A percentile compares a stretch with the other conserved stretches of the same genome.
These are phyloP conservation scores for Xylophagus ater DNA, from an alignment of 2,888 invertebrate species.

Conservation along the genomic window DNA sequence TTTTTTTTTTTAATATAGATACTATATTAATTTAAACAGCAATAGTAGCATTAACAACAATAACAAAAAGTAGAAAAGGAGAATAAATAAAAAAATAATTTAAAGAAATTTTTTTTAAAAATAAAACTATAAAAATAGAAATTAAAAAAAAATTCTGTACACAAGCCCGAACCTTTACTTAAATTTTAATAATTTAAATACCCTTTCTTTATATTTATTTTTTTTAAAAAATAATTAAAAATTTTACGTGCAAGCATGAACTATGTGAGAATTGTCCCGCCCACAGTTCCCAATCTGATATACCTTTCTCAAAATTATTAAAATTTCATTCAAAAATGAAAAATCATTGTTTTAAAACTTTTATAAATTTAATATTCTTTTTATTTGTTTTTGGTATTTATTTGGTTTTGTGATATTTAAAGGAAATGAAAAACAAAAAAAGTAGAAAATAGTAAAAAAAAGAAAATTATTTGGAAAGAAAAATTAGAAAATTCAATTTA, in stretches of 20 bases:
- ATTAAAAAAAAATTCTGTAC: constrained; percentile 13
- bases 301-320: constrained; percentile 25
- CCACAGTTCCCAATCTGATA: constrained; percentile 69
- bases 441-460: not conserved
- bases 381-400: not conserved
- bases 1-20: constrained; percentile 26
- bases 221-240: constrained; percentile 15
- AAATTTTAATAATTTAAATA: constrained; percentile 5
- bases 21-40: constrained; percentile 38
- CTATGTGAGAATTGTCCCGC: constrained; percentile 63
- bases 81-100: constrained; percentile 15
- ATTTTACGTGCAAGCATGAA: constrained; percentile 33
- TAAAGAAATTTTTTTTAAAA: constrained; percentile 14
- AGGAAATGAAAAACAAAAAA: not conserved
- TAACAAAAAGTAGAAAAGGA: constrained; percentile 24
- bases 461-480: not conserved
- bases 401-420: not conserved
- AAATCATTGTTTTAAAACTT: not conserved
- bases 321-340: constrained; percentile 7
- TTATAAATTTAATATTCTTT: constrained; percentile 2
- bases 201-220: constrained; percentile 12
- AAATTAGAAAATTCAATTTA: not conserved
- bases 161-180: constrained; percentile 19
- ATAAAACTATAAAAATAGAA: constrained; percentile 19
- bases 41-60: constrained; percentile 30